Evolutionary conservation across 1,140 invertebrate genomes (phyloP), one percentile per base, ranked within the genome.

Genomic region (Drosophila obscura): DNA sequence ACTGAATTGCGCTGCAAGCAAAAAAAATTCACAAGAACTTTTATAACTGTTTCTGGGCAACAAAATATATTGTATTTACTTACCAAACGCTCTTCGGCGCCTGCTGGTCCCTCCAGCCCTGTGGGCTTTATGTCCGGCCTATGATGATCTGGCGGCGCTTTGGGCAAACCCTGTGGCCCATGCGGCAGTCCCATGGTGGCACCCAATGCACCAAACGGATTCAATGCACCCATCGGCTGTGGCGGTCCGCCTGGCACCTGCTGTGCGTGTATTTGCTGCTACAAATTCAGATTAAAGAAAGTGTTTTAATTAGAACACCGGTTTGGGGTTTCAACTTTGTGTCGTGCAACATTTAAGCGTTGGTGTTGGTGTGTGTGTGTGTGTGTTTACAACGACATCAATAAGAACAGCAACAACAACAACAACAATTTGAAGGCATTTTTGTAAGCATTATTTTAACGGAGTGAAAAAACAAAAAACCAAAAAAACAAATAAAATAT

Each of bases 1-100:
- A 98, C 96, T 59, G 97, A 98, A 90, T 96, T 94, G 68, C 94
- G 93, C 94, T 94, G 82, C 28, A 78, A 61, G 5, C 15, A 45
- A 39, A 44, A 44, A 24, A 15, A 11, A 67, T 39, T n/a, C 31
- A 41, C 45, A 46, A n/a, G 7, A 31, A 31, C 6, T 28, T 28
- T 1, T 26, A 7, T 31, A 8, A 2, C 2, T 8, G 7, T 0
- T 2, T 31, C 8, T 8, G 28, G 19, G 19, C 19, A 19, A 19
- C 28, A 8, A 8, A 8, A 7, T 1, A 8, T 31, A 44, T 51
- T 60, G 19, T 22, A 31, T 53, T 16, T 26, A 76, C 77, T 74
- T 65, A 92, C 91, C 83, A 92, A 81, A 69, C 91, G 74, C 66
- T 92, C 91, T 62, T 92, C 91, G 19, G 90, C 90, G 62, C 85